Percentiles rank a stretch among this genome's conserved stretches.
phyloP scores from a whole-genome alignment of 1,140 invertebrate genomes.

The Glossosoma conforme region DNA sequence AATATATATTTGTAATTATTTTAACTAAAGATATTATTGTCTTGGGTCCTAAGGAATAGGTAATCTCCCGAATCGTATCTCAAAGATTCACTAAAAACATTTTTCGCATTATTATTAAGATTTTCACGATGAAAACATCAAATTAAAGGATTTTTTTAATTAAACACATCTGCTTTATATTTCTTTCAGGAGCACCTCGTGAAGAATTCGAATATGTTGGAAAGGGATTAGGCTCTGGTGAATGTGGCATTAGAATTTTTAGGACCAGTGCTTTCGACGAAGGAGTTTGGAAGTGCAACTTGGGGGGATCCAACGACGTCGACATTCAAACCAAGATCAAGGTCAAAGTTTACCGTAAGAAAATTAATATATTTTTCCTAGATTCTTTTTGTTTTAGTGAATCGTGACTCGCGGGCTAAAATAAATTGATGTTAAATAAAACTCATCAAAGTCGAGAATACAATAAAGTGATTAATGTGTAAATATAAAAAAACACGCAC shows the following conservation, averaged over 20 bases:
- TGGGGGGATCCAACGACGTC: neutral
- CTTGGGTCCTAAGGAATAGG: too few species aligned
- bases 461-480: too few species aligned
- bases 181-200: conserved; percentile 10
- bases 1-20: too few species aligned
- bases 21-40: too few species aligned
- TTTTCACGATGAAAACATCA: too few species aligned
- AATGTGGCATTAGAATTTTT: conserved; percentile 25
- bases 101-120: too few species aligned
- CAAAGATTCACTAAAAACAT: too few species aligned
- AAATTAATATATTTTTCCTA: neutral
- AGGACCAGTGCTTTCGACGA: conserved; percentile 7
- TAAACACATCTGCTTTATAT: too few species aligned
- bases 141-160: too few species aligned
- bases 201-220: conserved; percentile 21
- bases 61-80: too few species aligned
- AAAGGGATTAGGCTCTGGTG: conserved; percentile 16
- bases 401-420: neutral
- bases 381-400: conserved; percentile 6
- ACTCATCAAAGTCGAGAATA: neutral
- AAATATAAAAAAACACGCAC: too few species aligned
- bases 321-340: conserved; percentile 5
- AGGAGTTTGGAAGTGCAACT: conserved; percentile 24
- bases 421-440: neutral
- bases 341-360: conserved; percentile 19